Base-by-base conservation (phyloP, 2,113 vertebrate species). In the Orcinus orca region DNA sequence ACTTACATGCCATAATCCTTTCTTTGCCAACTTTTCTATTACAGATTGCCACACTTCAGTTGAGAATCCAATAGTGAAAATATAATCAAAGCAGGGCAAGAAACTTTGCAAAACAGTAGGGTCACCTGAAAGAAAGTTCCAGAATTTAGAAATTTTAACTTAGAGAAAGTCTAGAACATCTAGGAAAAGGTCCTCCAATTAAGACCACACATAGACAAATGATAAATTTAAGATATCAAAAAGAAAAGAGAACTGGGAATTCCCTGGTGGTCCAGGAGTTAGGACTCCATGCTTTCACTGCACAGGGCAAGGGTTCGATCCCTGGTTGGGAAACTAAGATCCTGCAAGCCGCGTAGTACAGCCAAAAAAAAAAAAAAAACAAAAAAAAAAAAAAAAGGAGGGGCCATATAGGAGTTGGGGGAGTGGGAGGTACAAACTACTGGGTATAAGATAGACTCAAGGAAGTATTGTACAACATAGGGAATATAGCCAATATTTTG, bases 1-100 rank as follows among this genome's bases (percentile, higher is more conserved):
- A 98, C 98, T 98, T 97, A 99, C 99, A 93, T 97, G 73, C 98
- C 98, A 99, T 55, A 98, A 97, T 47, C 97, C 97, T 91, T 98
- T 99, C 94, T 98, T 98, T 58, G 98, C 98, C 97, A 99, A 85
- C 95, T 97, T 99, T 91, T 99, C 98, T 95, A 99, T 98, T 47
- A 98, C 98, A 0, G 65, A 88, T 68, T 98, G 98, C 99, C 99
- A 99, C 90, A 98, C 83, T 60, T 96, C 60, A 0, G 93, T 84
- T 83, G 97, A 88, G 31, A 98, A 98, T 76, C 15, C 58, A 25
- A 90, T 38, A 0, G 62, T 92, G 95, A 99, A 98, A 94, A 99
- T 87, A 31, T 95, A 95, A 29, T 95, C 84, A 36, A 97, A 98
- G 0, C 96, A 97, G 5, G 93, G 58, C 74, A 58, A 55, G 70